Base-by-base conservation (phyloP, 2,797 vertebrate genomes). In the Etheostoma nigrum region DNA sequence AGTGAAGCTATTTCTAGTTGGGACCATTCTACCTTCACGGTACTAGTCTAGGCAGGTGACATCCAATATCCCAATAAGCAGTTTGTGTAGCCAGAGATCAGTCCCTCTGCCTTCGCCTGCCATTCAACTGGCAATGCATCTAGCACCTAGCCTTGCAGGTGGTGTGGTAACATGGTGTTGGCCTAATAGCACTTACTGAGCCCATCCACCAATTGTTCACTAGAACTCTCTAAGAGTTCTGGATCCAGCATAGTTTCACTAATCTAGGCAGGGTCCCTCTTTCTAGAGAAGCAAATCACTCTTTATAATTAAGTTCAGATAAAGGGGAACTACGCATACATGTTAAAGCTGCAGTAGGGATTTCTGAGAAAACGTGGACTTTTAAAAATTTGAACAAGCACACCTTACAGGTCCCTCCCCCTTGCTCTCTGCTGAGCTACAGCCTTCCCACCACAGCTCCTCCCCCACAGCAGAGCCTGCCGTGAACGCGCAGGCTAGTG, bases 231-330 rank as follows among this genome's bases (percentile, higher is more conserved):
- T 63, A 25, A 36, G 40, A 54, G 12, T 47, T 47, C 40, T 63
- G 51, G 40, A 62, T 40, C 14, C 67, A 70, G 45, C 16, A 53
- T 11, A 67, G 15, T 53, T 55, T 57, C 6, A 57, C 42, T 66
- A 59, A 59, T 59, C 23, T 5, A 53, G 23, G 19, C 2, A 4
- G 53, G 13, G 21, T 48, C 44, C 27, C 44, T 23, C 21, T 58
- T 36, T 66, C 53, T 15, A 60, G 33, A 61, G 33, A 61, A 1
- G 33, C 44, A 45, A 52, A 72, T 30, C 6, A 7, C 23, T 67
- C 21, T n/a, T 52, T 54, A 45, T 72, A 40, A 40, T 40, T 40
- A 40, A 40, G 36, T 40, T 40, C 36, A 40, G 10, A 40, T 11
- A 40, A 40, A 40, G 36, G 36, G 36, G 10, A 40, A 40, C 36